Evolutionary conservation across 1,140 invertebrate species (phyloP).

Genomic region (Dryas iulia): DNA sequence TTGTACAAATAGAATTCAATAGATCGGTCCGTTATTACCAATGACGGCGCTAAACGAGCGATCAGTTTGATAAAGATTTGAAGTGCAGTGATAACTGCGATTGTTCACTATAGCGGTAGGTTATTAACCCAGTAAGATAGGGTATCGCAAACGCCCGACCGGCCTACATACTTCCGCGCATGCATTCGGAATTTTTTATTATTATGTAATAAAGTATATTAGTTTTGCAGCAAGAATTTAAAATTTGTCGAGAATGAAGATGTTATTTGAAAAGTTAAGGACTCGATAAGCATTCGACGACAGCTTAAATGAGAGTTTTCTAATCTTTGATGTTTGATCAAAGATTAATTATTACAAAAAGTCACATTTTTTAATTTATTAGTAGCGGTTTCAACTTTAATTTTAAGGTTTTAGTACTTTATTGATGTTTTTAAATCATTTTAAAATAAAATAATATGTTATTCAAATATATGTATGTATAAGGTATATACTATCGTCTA

Average conservation of each 20-base stretch:
- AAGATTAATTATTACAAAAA: no score
- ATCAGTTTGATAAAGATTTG: slow-evolving; percentile 44
- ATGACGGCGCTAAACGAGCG: background rate
- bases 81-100: slow-evolving; percentile 49
- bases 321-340: no score
- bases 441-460: no score
- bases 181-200: slow-evolving; percentile 1
- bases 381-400: no score
- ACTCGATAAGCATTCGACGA: no score
- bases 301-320: no score
- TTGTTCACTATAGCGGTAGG: slow-evolving; percentile 53
- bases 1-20: background rate
- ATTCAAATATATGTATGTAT: background rate
- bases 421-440: no score
- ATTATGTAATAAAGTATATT: slow-evolving; percentile 3
- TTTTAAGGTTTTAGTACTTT: no score
- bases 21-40: background rate
- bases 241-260: background rate
- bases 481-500: slow-evolving; percentile 26
- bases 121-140: slow-evolving; percentile 76
- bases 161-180: slow-evolving; percentile 71
- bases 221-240: background rate
- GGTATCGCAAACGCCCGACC: slow-evolving; percentile 54
- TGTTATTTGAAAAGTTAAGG: background rate
- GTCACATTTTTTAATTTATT: no score